phyloP scores from a whole-genome alignment of 2,797 vertebrate species.

The Coregonus ussuriensis region DNA sequence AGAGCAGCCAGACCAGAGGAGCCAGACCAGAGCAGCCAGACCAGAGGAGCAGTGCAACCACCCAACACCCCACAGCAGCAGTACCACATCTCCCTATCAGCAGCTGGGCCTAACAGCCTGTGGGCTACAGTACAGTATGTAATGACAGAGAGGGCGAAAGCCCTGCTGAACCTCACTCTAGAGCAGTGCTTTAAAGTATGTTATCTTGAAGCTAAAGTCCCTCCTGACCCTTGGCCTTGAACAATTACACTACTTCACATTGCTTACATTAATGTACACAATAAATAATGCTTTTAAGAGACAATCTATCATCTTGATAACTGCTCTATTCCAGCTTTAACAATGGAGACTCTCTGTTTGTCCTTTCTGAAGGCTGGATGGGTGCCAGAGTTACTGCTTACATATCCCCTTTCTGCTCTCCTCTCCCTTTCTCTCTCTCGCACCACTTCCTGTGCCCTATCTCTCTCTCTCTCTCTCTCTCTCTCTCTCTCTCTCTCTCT shows the following conservation, averaged over 20 bases:
- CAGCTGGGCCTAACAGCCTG: not conserved
- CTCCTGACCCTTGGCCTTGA: too few relatives aligned
- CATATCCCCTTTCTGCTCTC: not conserved
- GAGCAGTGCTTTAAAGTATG: too few relatives aligned
- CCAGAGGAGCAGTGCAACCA: too few relatives aligned
- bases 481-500: too few relatives aligned
- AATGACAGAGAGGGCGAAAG: not conserved
- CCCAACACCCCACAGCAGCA: too few relatives aligned
- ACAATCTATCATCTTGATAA: not conserved
- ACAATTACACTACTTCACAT: too few relatives aligned
- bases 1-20: too few relatives aligned
- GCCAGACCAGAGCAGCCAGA: too few relatives aligned
- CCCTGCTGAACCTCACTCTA: not conserved
- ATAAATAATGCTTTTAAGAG: not conserved
- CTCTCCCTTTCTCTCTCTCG: too few relatives aligned
- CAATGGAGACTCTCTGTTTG: conserved; percentile 22
- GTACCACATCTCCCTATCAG: not conserved
- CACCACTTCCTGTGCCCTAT: too few relatives aligned
- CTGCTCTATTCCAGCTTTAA: conserved; percentile 11
- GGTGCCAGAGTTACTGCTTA: conserved; percentile 22
- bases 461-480: too few relatives aligned
- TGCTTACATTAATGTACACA: not conserved
- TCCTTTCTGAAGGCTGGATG: not conserved
- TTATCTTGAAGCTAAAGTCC: too few relatives aligned
- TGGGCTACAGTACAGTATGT: not conserved